phyloP scores from a whole-genome alignment of 2,113 vertebrate genomes.

The Numida meleagris region DNA sequence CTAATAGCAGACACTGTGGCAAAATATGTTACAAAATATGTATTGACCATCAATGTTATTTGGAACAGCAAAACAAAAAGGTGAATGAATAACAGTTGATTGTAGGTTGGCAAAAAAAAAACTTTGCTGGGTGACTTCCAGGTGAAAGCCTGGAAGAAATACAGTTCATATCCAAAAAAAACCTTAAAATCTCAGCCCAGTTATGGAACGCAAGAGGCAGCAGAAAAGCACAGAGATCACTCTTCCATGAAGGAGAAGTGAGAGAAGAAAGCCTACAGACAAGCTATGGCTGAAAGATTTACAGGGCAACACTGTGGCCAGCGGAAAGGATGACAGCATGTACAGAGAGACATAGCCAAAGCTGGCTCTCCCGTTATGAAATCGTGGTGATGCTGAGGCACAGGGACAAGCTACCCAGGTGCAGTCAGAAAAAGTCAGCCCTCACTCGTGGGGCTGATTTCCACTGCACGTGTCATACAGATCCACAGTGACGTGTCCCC shows the following conservation, averaged over 20 bases:
- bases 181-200: background rate
- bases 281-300: background rate
- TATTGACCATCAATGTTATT: background rate
- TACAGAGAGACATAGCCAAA: background rate
- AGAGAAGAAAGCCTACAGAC: background rate
- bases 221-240: background rate
- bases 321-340: background rate
- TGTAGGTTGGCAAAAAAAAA: background rate
- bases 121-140: background rate
- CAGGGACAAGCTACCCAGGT: rapidly evolving
- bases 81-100: background rate
- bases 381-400: rapidly evolving
- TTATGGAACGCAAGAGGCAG: background rate
- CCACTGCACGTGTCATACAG: background rate
- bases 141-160: background rate
- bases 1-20: background rate
- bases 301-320: background rate
- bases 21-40: background rate
- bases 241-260: background rate
- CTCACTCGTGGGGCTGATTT: background rate
- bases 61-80: background rate
- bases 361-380: background rate
- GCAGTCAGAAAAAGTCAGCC: background rate
- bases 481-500: background rate
- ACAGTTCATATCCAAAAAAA: background rate